Evolutionary conservation across 2,113 vertebrate genomes (phyloP).

Genomic region (Erinaceus europaeus): DNA sequence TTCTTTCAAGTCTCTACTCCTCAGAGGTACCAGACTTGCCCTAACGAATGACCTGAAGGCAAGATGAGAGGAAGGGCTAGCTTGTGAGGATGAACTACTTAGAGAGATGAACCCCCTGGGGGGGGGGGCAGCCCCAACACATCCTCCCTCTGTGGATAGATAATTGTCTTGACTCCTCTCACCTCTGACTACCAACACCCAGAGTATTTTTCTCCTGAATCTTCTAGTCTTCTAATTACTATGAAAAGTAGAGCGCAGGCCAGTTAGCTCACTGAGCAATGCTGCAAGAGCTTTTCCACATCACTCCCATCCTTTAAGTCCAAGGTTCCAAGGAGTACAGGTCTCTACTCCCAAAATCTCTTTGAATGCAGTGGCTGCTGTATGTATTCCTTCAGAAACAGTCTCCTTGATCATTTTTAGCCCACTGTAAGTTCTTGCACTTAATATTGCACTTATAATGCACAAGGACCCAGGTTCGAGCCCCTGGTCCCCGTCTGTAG

Average conservation of each 20-base stretch:
- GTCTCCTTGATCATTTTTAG: background rate
- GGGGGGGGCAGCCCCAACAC: background rate
- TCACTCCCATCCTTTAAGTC: background rate
- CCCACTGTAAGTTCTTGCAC: too few species aligned
- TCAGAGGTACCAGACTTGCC: background rate
- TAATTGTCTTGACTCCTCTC: background rate
- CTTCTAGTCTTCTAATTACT: background rate
- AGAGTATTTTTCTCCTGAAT: background rate
- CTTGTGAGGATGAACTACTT: background rate
- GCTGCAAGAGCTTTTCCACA: background rate
- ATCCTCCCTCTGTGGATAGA: background rate
- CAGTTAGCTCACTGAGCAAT: background rate
- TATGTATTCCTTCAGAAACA: background rate
- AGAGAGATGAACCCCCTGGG: background rate
- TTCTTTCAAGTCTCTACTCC: conserved; percentile 6
- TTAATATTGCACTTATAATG: too few species aligned
- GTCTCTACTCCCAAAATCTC: background rate
- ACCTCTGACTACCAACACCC: background rate
- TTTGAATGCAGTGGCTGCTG: background rate
- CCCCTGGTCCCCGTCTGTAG: too few species aligned
- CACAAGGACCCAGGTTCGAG: too few species aligned
- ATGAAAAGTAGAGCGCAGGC: background rate
- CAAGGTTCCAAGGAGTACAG: background rate
- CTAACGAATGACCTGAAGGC: background rate
- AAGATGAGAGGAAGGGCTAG: background rate